Evolutionary conservation across 1,140 invertebrate species (phyloP).

Genomic region (Popillia japonica): DNA sequence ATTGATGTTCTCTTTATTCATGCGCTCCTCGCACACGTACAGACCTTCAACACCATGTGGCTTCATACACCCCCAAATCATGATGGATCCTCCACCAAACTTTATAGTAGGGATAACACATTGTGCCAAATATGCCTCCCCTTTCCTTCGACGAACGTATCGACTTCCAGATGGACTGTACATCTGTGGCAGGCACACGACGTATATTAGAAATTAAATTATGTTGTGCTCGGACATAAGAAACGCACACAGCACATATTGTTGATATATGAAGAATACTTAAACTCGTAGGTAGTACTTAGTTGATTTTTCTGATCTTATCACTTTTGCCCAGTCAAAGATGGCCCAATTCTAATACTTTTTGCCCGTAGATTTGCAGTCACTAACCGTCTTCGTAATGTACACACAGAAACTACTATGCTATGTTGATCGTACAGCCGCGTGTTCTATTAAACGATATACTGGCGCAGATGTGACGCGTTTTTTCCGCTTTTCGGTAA

Average conservation of each 20-base stretch:
- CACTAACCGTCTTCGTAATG: not conserved
- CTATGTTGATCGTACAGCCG: not conserved
- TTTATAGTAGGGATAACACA: constrained; percentile 4
- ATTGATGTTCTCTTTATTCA: not conserved
- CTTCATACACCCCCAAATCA: constrained; percentile 23
- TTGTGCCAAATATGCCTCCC: not conserved
- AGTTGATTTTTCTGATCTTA: too few species aligned
- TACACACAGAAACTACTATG: too few species aligned
- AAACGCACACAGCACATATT: not conserved
- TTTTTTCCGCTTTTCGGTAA: constrained; percentile 12
- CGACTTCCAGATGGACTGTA: not conserved
- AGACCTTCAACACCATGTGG: not conserved
- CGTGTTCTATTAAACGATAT: constrained; percentile 9
- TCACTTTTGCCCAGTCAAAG: not conserved
- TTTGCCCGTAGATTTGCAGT: not conserved
- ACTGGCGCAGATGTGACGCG: not conserved
- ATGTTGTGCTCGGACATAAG: too few species aligned
- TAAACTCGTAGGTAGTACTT: too few species aligned
- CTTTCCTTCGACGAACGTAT: not conserved
- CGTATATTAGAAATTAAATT: too few species aligned
- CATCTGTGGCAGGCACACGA: not conserved
- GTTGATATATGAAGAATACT: not conserved
- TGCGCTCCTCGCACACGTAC: constrained; percentile 6
- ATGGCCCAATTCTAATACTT: not conserved
- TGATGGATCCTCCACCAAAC: not conserved